Evolutionary conservation across 1,140 invertebrate species (phyloP), one percentile per base, ranked within the genome.

Genomic region (Drosophila nasuta): DNA sequence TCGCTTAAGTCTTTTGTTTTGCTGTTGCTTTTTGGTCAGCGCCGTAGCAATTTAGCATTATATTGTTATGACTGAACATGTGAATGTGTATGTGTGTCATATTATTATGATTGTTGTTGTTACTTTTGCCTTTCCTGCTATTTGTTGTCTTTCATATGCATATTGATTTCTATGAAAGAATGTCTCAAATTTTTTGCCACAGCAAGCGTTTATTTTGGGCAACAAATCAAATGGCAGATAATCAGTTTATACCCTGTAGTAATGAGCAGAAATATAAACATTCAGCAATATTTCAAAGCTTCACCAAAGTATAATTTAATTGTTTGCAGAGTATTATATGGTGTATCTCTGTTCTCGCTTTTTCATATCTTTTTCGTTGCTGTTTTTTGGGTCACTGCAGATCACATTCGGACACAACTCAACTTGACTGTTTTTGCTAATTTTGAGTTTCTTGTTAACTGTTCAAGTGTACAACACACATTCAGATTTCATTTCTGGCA

Each of bases 1-100:
- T 89, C 83, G 80, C 82, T 77, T 83, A 72, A 83, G 79, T 87
- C 80, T 87, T 87, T 87, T 80, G 80, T 82, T 85, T 85, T 49
- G 52, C 13, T 52, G 49, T 48, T 62, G 41, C 20, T 48, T 85
- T 82, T 81, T 80, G 72, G 78, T 35, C 78, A 56, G 20, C 52
- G 52, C 43, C 52, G 65, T 62, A 49, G 51, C 72, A 67, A 74
- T 88, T 79, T 67, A 60, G 54, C 41, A 65, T 51, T 68, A 82
- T 75, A 82, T 82, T 88, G 66, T 88, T 77, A 72, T 35, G 56
- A 25, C 49, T 62, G 43, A 48, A 41, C 58, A 38, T 48, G 38
- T n/a, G 33, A 38, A 13, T 66, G 30, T 30, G 11, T 75, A n/a
- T 45, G 30, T 56, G 3, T 58, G 43, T 65, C 41, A 11, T 57